Conservation (phyloP, 2,797 vertebrate genomes). For the Pterois miles region DNA sequence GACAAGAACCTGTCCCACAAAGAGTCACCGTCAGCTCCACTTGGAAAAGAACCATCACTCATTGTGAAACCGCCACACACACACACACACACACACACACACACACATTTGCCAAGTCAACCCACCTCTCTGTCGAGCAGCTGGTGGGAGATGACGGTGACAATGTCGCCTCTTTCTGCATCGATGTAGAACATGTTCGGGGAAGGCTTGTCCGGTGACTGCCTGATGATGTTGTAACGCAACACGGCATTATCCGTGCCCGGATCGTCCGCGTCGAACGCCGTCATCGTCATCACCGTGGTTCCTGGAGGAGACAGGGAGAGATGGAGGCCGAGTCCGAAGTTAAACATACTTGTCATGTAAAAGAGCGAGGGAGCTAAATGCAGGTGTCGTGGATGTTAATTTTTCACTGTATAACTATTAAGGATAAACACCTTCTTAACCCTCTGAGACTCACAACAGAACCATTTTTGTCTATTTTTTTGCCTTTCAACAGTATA, state of each 20-base stretch:
- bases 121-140: constrained; percentile 94
- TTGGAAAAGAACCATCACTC: background rate
- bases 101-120: background rate
- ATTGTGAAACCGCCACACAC: background rate
- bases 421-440: background rate
- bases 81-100: constrained; percentile 2
- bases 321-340: background rate
- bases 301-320: constrained; percentile 83
- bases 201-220: constrained; percentile 94
- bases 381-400: background rate
- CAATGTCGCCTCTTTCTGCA: constrained; percentile 94
- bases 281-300: constrained; percentile 95
- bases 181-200: constrained; percentile 99
- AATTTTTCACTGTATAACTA: background rate
- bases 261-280: constrained; percentile 92
- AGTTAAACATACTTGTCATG: background rate
- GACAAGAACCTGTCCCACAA: constrained; percentile 4
- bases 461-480: no score
- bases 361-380: background rate
- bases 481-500: no score
- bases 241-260: constrained; percentile 93
- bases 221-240: constrained; percentile 93
- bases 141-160: constrained; percentile 91
- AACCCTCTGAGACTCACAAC: no score
- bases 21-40: background rate